Conservation (phyloP, 2,113 vertebrate species). For the Lagenorhynchus albirostris region DNA sequence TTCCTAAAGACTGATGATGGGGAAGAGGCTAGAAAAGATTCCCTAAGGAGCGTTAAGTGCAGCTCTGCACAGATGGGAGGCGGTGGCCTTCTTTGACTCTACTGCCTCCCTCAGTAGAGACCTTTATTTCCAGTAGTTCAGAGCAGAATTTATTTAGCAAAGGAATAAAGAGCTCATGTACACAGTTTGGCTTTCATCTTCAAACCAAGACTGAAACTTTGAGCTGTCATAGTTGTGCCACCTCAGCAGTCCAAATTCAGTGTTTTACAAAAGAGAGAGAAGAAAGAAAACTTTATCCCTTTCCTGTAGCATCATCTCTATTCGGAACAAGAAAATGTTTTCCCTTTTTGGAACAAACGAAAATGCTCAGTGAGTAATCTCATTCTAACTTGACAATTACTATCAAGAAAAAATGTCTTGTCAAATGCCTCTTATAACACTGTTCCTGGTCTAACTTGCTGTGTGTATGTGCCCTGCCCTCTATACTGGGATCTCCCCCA, state of each 20-base stretch:
- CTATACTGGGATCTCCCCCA: neutral
- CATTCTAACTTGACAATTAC: constrained; percentile 9
- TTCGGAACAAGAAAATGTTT: neutral
- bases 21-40: neutral
- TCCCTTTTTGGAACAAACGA: neutral
- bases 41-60: neutral
- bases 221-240: neutral
- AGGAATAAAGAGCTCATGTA: constrained; percentile 1
- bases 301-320: neutral
- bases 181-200: neutral
- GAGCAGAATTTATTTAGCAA: constrained; percentile 11
- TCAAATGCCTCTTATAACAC: neutral
- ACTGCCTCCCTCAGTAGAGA: neutral
- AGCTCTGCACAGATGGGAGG: too few species aligned
- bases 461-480: neutral
- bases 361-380: constrained; percentile 21
- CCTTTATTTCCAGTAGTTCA: neutral
- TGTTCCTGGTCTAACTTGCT: too few species aligned
- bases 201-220: constrained; percentile 24
- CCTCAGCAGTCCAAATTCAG: constrained; percentile 28
- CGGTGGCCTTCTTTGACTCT: neutral
- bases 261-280: constrained; percentile 29
- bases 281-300: neutral
- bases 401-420: neutral
- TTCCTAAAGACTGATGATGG: neutral